Evolutionary conservation across 1,140 invertebrate genomes (phyloP).

Genomic region (Apis laboriosa): DNA sequence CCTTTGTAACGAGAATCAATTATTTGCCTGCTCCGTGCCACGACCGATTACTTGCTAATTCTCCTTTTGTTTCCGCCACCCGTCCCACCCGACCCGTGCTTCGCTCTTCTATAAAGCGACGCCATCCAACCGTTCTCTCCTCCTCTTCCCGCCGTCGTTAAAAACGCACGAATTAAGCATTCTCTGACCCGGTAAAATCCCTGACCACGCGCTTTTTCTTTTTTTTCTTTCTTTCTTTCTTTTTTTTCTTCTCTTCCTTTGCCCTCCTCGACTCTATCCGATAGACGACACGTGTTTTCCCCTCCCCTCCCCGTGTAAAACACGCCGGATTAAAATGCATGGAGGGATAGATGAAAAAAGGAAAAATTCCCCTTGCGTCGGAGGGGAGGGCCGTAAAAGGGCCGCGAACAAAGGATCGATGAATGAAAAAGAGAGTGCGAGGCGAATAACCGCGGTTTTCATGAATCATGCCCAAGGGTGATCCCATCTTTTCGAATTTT

Average conservation of each 20-base stretch:
- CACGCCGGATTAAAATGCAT: neutral
- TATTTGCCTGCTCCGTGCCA: conserved; percentile 51
- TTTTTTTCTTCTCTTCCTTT: neutral
- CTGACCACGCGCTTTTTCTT: too few relatives aligned
- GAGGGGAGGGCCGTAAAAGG: too few relatives aligned
- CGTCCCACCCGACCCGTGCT: neutral
- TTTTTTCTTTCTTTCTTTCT: neutral
- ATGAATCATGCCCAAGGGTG: neutral
- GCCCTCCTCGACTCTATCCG: too few relatives aligned
- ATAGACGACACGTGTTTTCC: too few relatives aligned
- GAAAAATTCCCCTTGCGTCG: neutral
- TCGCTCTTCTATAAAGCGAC: conserved; percentile 16
- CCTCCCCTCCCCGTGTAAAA: neutral
- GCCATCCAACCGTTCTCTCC: too few relatives aligned
- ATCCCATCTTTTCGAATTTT: too few relatives aligned
- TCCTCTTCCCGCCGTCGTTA: neutral
- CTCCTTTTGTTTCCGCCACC: conserved; percentile 47
- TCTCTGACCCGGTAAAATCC: neutral
- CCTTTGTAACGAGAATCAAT: conserved; percentile 65
- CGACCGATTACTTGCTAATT: conserved; percentile 55
- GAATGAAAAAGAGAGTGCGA: neutral
- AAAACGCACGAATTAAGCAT: conserved; percentile 19
- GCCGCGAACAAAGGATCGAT: neutral
- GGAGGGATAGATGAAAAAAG: neutral
- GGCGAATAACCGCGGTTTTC: neutral